Percentiles rank a stretch among this genome's conserved stretches.
phyloP scores from a whole-genome alignment of 2,797 vertebrate genomes.

The Ficedula albicollis region DNA sequence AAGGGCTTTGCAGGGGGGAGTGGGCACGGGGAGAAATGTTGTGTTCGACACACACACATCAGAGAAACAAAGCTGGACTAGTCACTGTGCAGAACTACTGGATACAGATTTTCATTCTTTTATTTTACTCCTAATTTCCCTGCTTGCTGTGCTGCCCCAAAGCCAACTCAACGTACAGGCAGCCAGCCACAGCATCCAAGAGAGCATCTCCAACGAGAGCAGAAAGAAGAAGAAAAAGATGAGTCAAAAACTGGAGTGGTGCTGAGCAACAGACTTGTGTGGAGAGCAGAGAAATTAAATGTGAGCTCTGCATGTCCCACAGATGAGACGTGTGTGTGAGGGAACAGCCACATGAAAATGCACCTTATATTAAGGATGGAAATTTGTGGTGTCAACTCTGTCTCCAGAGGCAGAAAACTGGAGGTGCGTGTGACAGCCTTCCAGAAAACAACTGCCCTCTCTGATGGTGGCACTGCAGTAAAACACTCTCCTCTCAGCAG shows the following conservation, averaged over 20 bases:
- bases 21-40: not conserved
- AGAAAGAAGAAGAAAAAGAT: not conserved
- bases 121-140: not conserved
- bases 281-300: not conserved
- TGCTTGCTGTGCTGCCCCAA: not conserved
- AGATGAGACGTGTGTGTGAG: not conserved
- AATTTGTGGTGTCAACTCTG: not conserved
- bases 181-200: not conserved
- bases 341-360: not conserved
- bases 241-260: not conserved
- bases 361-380: not conserved
- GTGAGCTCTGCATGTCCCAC: not conserved
- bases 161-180: not conserved
- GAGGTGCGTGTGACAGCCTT: not conserved
- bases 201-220: not conserved
- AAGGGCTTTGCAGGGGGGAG: not conserved
- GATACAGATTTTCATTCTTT: not conserved
- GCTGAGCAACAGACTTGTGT: fast-evolving
- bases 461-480: not conserved
- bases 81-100: not conserved
- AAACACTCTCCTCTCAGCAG: not conserved
- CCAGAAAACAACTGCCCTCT: not conserved
- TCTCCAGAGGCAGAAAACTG: not conserved
- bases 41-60: fast-evolving
- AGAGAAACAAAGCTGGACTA: not conserved